Evolutionary conservation across 2,113 vertebrate species (phyloP), one percentile per base, ranked within the genome.

Genomic region (Macroglossus sobrinus): DNA sequence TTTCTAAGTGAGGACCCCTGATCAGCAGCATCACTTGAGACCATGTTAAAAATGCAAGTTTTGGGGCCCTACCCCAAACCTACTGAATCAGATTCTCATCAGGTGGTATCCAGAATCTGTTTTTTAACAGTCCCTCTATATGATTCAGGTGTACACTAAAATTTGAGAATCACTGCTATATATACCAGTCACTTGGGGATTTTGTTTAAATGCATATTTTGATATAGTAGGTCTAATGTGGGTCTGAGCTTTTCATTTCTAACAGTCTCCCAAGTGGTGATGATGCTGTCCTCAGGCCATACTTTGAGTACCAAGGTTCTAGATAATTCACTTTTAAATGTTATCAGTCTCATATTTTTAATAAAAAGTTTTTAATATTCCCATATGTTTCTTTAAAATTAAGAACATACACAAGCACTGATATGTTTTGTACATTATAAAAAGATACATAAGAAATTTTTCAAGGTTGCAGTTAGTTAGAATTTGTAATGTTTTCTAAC

Each of bases 171-270:
- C 47, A 85, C 13, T 89, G 40, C 28, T 74, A 5, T 82, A 35
- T 19, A 13, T 88, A 30, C 74, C 33, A 47, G 16, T 76, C 26
- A 45, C 7, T 26, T 57, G 30, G 43, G 7, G 55, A 19, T 72
- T 78, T 93, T 95, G 24, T 63, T 74, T 81, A 75, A 94, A 86
- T 92, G 24, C 19, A 6, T 63, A 57, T 63, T 85, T 82, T 80
- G 50, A n/a, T 69, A 21, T 81, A 61, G 19, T 38, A 24, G 35
- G 33, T 76, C n/a, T 75, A 24, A 24, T 80, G 1, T 64, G 40
- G n/a, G 12, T 53, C 57, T 95, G 1, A 85, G 30, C 43, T 69
- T 84, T 40, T 45, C 16, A 47, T 92, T 89, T 81, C 74, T 90
- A 10, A 43, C 3, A 75, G 55, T 33, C 43, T 80, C 8, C 9